Base-by-base conservation (phyloP, 2,888 invertebrate species). In the Eremobia ochroleuca region DNA sequence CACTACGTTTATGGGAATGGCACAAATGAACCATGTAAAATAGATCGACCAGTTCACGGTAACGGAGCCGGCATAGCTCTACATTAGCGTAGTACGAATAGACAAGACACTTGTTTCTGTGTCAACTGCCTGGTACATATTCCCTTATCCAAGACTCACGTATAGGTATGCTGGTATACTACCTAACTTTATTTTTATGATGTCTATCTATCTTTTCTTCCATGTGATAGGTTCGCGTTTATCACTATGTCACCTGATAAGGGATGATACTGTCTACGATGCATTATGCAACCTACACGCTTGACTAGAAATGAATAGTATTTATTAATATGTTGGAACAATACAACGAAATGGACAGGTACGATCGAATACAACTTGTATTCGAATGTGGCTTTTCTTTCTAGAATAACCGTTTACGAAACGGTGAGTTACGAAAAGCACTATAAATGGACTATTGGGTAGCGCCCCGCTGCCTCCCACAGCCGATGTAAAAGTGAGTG, bases 81-180 rank as follows among this genome's bases (percentile, higher is more conserved):
- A 77, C 25, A 72, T 73, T 73, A 49, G 34, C 55, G 70, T 67
- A 72, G 49, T 69, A 72, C 59, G 18, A 52, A 58, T 40, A 79
- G 37, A 70, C 72, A 59, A 59, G 85, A 69, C 73, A 74, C 81
- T 85, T 65, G 77, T 85, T 77, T 74, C 72, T 73, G 73, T 77
- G 75, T 71, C 49, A 74, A 75, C 58, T 80, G 65, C 55, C 71
- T 68, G 34, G 74, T 75, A 68, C 21, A 74, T 52, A 70, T 83
- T 83, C 68, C 55, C 69, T 40, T 69, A 77, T 59, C 58, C 40
- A 77, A 43, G 28, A 40, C 55, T 37, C 52, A 58, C 15, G 3
- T 37, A 34, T n/a, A 40, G 15, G 8, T n/a, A 9, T 3, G 18
- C 28, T 21, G 43, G 46, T 31, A 8, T 6, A 43, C 11, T 25